These are phyloP conservation scores for Lophius piscatorius DNA, from an alignment of 2,113 vertebrate species.

Conservation along the genomic window DNA sequence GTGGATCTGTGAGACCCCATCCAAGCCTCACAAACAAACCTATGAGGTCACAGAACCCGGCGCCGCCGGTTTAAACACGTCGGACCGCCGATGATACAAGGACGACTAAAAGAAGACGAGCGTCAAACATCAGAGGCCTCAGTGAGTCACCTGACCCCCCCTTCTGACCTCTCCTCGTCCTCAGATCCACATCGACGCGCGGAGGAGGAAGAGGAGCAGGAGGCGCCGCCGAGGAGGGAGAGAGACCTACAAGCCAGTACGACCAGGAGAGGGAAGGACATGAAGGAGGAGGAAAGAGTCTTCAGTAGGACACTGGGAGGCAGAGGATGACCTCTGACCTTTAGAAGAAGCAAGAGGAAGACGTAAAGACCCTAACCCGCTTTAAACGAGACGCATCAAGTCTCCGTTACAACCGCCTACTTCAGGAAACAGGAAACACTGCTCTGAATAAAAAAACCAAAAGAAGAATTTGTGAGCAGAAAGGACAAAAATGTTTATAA, in stretches of 20 bases:
- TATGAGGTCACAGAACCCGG: no score
- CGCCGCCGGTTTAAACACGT: no score
- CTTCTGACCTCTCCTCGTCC: slow-evolving; percentile 61
- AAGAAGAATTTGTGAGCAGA: no score
- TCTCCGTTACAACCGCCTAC: no score
- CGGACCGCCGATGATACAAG: no score
- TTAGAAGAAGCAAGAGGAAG: background rate
- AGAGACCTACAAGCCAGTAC: slow-evolving; percentile 24
- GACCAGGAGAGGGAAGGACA: background rate
- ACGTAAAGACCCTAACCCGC: background rate
- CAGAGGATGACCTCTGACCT: slow-evolving; percentile 51
- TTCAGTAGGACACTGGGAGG: background rate
- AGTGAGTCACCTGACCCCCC: slow-evolving; percentile 82
- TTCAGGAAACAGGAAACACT: no score
- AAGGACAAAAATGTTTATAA: no score
- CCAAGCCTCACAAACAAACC: background rate
- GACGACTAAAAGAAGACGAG: no score
- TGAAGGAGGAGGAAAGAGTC: background rate
- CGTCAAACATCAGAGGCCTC: slow-evolving; percentile 70
- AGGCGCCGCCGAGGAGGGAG: slow-evolving; percentile 6
- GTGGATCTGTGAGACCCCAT: no score
- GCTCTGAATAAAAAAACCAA: background rate
- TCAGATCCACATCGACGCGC: slow-evolving; percentile 65
- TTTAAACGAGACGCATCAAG: no score
- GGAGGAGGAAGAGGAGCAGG: slow-evolving; percentile 28